Percentiles rank a stretch among this genome's conserved stretches.
Conservation (phyloP, 2,113 vertebrate species). For the Sturnus vulgaris region DNA sequence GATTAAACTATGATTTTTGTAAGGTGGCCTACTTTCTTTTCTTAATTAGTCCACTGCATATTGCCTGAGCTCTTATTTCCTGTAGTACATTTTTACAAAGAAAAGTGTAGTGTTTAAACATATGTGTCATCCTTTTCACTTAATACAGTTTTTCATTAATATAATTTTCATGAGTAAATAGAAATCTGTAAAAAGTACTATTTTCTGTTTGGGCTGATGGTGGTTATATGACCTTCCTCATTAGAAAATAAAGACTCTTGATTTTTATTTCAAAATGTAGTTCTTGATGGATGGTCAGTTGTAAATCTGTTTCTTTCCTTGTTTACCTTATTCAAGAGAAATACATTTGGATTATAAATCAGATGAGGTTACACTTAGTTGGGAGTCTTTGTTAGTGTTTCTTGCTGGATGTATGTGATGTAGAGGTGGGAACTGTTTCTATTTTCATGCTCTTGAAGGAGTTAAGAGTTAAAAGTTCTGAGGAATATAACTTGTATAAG, state of each 20-base stretch:
- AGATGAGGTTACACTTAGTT: not conserved
- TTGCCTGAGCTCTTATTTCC: not conserved
- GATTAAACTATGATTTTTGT: slow-evolving; percentile 21
- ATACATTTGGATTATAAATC: not conserved
- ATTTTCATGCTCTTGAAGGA: not conserved
- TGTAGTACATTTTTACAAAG: not conserved
- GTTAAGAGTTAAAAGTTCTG: not conserved
- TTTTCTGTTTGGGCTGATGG: not conserved
- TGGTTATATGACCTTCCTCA: not conserved
- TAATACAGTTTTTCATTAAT: not conserved
- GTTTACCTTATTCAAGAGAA: not conserved
- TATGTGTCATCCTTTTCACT: not conserved
- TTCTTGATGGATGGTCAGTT: not conserved
- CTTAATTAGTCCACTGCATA: slow-evolving; percentile 6
- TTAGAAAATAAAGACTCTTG: not conserved
- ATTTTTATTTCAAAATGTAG: not conserved
- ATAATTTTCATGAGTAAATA: not conserved
- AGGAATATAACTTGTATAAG: not conserved
- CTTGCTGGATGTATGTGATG: not conserved
- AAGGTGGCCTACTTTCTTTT: slow-evolving; percentile 11
- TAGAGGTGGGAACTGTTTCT: not conserved
- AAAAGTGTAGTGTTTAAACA: not conserved
- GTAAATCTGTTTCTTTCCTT: not conserved
- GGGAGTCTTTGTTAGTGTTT: not conserved
- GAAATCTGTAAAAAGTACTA: not conserved